Base-by-base conservation (phyloP, 2,113 vertebrate species). In the Engraulis encrasicolus region DNA sequence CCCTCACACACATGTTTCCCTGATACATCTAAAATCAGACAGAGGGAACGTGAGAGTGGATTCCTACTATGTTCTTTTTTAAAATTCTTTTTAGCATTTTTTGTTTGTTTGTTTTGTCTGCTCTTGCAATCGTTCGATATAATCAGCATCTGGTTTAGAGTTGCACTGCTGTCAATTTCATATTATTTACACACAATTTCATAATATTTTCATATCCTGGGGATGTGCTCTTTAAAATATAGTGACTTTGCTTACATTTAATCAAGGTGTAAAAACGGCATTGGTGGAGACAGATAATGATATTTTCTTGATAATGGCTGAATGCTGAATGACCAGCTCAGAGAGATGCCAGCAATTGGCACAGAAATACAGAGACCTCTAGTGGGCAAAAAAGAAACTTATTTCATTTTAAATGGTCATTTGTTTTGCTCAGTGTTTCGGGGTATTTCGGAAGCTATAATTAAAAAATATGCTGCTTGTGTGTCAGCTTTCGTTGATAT, bases 291-390 rank as follows among this genome's bases (percentile, higher is more conserved):
- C 66, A 74, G 66, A 23, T 74, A 36, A 74, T 74, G 27, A 74
- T 14, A 74, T 74, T 74, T 74, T 23, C 31, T 34, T 36, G 66
- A 31, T 31, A 74, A 34, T 15, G 3, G 31, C 66, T 31, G n/a
- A n/a, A n/a, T 74, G 66, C 12, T 31, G 31, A 34, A 31, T 74
- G 17, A 4, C 27, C 31, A 74, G 6, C 66, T 36, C 66, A 15
- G 66, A 31, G 66, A 31, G 66, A 11, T 74, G 66, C 17, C 27
- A 17, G 66, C 12, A 81, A 81, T 85, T 12, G 48, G 0, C 85
- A 71, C 31, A 11, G 83, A 50, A 61, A n/a, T 37, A 50, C 84
- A 92, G 92, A 58, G 91, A 88, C 91, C 90, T 77, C 93, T 91
- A 87, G 90, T 92, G 91, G n/a, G 90, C 27, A 9, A 4, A 38